Evolutionary conservation across 2,888 invertebrate genomes (phyloP).

Genomic region (Euplexia lucipara): DNA sequence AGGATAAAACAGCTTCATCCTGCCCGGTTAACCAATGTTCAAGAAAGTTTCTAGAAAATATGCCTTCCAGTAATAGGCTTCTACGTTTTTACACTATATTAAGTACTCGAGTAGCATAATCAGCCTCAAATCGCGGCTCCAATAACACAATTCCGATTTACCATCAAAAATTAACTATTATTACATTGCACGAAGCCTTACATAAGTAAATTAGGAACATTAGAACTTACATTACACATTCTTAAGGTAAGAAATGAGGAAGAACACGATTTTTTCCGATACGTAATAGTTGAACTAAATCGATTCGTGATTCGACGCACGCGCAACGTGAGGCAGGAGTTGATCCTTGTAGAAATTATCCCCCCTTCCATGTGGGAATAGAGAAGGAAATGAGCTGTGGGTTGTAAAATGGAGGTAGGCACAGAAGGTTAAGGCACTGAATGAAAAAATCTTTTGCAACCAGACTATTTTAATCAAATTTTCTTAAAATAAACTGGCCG

Average conservation of each 20-base stretch:
- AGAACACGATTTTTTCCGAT: constrained; percentile 50
- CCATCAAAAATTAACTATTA: neutral
- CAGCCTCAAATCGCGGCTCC: neutral
- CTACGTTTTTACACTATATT: neutral
- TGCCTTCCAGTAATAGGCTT: too few species aligned
- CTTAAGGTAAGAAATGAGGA: constrained; percentile 36
- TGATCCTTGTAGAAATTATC: constrained; percentile 77
- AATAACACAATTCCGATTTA: constrained; percentile 15
- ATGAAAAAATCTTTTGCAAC: too few species aligned
- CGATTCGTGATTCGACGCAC: constrained; percentile 82
- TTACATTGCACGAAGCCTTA: constrained; percentile 22
- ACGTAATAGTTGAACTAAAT: constrained; percentile 70
- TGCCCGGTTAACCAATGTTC: too few species aligned
- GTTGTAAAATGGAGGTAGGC: neutral
- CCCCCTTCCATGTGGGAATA: constrained; percentile 51
- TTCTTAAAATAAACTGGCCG: too few species aligned
- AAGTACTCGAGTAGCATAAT: neutral
- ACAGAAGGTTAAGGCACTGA: constrained; percentile 11
- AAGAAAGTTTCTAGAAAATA: too few species aligned
- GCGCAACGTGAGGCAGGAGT: constrained; percentile 77
- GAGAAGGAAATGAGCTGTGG: constrained; percentile 33
- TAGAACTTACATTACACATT: constrained; percentile 34
- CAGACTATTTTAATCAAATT: too few species aligned
- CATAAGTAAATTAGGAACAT: constrained; percentile 32
- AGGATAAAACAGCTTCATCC: too few species aligned